phyloP scores from a whole-genome alignment of 2,113 vertebrate species.

The Leiothrix lutea region DNA sequence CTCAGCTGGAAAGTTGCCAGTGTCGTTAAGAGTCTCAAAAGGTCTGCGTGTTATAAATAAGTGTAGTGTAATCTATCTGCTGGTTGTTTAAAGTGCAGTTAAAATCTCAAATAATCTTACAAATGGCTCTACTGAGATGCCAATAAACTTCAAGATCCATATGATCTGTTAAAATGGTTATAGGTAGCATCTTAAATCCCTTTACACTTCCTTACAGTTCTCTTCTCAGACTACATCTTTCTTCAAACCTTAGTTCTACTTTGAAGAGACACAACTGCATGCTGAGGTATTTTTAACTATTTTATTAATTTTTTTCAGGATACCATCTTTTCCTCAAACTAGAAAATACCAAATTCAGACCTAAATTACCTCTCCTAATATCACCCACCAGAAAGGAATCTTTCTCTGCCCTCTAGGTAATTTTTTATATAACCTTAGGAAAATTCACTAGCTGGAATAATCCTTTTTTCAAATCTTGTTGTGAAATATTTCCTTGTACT shows the following conservation, averaged over 20 bases:
- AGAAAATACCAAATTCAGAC: background rate
- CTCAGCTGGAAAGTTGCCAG: background rate
- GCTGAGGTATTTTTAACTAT: background rate
- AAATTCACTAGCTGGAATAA: background rate
- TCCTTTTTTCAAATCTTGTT: background rate
- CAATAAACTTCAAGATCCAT: background rate
- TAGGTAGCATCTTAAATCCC: background rate
- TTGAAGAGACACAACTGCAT: background rate
- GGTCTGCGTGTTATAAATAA: background rate
- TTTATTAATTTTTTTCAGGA: background rate
- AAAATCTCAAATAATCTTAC: background rate
- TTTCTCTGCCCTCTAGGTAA: background rate
- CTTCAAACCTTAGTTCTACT: background rate
- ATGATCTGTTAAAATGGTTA: background rate
- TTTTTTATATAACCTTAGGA: background rate
- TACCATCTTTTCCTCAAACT: background rate
- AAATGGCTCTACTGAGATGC: background rate
- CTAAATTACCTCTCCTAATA: background rate
- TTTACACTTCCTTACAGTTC: background rate
- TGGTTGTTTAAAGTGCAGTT: background rate
- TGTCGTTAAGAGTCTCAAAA: background rate
- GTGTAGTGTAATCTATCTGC: background rate
- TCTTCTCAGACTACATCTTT: background rate
- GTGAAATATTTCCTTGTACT: background rate
- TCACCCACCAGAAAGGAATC: background rate